Base-by-base conservation (phyloP, 2,113 vertebrate genomes). In the Nothoprocta perdicaria region DNA sequence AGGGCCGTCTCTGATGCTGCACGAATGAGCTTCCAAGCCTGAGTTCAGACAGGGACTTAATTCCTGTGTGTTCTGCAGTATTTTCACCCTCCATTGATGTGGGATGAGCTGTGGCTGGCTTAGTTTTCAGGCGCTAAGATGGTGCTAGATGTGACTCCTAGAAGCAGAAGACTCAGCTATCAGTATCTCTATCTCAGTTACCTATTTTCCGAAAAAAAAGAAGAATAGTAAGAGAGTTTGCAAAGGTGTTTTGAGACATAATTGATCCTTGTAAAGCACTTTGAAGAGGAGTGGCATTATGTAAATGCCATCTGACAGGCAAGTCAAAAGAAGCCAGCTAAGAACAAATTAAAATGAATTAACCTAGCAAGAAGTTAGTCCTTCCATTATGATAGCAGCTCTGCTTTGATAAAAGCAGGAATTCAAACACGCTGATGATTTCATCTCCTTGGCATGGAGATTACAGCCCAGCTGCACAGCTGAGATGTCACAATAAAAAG, bases 391-490 rank as follows among this genome's bases (percentile, higher is more conserved):
- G 78, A 63, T 18, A 81, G 66, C 91, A 75, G 94, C 87, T 90
- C 90, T 43, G 76, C 80, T 19, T 45, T 40, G 89, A 91, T 67
- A 63, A 83, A 86, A 79, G 83, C 83, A 90, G 73, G 77, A 94
- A 95, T 95, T 91, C 90, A 29, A 81, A 43, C 66, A 16, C 81
- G 57, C 8, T 50, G 69, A 87, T 80, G 80, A 75, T 86, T 90
- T 74, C 92, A 90, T 81, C 81, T 93, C 74, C 94, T 81, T 81
- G 90, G 92, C 92, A 88, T 6, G 14, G 29, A 40, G 83, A 86
- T n/a, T 11, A 38, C 68, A 9, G 75, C 85, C 46, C 84, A 91
- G 89, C 93, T 93, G 86, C 89, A 53, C 69, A 45, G 83, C 84
- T 82, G 87, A 84, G 82, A 86, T 78, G 50, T 57, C 94, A 88